A percentile compares a stretch with the other conserved stretches of the same genome.
Evolutionary conservation across 2,888 invertebrate genomes (phyloP).

Genomic region (Thumatha senex): DNA sequence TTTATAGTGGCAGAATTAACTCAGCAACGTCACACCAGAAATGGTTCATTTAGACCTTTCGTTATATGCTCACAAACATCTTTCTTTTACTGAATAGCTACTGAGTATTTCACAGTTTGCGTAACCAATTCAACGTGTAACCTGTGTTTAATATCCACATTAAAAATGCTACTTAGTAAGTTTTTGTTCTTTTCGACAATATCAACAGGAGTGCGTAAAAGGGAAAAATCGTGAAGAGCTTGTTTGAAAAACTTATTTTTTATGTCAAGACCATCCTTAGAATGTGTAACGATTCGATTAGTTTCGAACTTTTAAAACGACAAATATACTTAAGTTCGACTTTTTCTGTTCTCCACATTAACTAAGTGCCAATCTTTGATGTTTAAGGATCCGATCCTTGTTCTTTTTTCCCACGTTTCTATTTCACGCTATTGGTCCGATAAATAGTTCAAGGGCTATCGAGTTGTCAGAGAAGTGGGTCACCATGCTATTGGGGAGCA

Average conservation of each 20-base stretch:
- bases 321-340: slow-evolving; percentile 8
- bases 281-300: slow-evolving; percentile 23
- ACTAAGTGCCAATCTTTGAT: slow-evolving; percentile 28
- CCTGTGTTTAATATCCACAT: slow-evolving; percentile 51
- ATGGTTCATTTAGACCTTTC: slow-evolving; percentile 40
- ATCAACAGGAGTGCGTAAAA: slow-evolving; percentile 59
- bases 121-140: slow-evolving; percentile 51
- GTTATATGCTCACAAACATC: slow-evolving; percentile 44
- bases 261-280: slow-evolving; percentile 41
- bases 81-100: slow-evolving; percentile 48
- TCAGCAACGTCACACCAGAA: slow-evolving; percentile 20
- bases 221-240: slow-evolving; percentile 46
- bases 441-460: slow-evolving; percentile 75
- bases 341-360: slow-evolving; percentile 15
- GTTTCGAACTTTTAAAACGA: slow-evolving; percentile 10
- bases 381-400: slow-evolving; percentile 18
- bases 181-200: slow-evolving; percentile 53
- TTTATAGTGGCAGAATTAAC: too few species aligned
- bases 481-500: slow-evolving; percentile 61
- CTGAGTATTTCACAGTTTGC: slow-evolving; percentile 57
- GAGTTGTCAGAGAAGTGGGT: slow-evolving; percentile 62
- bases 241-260: slow-evolving; percentile 45
- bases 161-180: slow-evolving; percentile 48
- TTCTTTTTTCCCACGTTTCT: slow-evolving; percentile 42
- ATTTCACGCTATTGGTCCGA: slow-evolving; percentile 47